A percentile compares a stretch with the other conserved stretches of the same genome.
These are phyloP conservation scores for Eptatretus atami DNA, from an alignment of 2,797 vertebrate species.

Conservation along the genomic window DNA sequence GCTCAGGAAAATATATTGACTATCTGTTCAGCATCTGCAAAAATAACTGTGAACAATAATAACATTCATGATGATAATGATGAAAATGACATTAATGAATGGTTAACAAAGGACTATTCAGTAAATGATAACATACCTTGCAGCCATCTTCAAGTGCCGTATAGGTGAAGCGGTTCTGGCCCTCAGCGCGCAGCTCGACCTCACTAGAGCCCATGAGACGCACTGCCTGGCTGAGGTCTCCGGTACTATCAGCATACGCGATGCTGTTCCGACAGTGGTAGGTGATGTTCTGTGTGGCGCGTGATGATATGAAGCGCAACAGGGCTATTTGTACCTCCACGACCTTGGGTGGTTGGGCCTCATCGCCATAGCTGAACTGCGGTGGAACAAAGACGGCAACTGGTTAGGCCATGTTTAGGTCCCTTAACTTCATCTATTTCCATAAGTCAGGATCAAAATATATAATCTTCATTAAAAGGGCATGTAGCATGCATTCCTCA, in stretches of 20 bases:
- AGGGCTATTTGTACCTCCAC: neutral
- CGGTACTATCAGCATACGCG: neutral
- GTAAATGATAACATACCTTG: neutral
- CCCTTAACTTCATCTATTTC: too few species aligned
- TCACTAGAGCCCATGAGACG: conserved; percentile 2
- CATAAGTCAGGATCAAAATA: too few species aligned
- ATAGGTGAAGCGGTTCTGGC: conserved; percentile 5
- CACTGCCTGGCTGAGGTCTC: conserved; percentile 2
- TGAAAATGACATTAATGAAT: too few species aligned
- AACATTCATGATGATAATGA: too few species aligned
- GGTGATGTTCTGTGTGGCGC: conserved; percentile 3
- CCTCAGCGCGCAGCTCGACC: conserved; percentile 1
- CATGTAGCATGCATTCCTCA: too few species aligned
- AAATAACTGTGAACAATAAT: too few species aligned
- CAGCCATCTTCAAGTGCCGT: neutral
- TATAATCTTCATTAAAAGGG: too few species aligned
- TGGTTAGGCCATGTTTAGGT: too few species aligned
- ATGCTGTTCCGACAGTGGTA: conserved; percentile 3
- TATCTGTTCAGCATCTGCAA: too few species aligned
- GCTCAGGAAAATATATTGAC: too few species aligned
- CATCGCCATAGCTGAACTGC: conserved; percentile 4
- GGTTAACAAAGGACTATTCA: too few species aligned
- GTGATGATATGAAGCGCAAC: neutral
- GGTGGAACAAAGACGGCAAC: neutral
- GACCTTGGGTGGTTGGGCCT: neutral